A percentile compares a stretch with the other conserved stretches of the same genome.
phyloP scores from a whole-genome alignment of 2,888 invertebrate genomes.

The Cistogaster globosa region DNA sequence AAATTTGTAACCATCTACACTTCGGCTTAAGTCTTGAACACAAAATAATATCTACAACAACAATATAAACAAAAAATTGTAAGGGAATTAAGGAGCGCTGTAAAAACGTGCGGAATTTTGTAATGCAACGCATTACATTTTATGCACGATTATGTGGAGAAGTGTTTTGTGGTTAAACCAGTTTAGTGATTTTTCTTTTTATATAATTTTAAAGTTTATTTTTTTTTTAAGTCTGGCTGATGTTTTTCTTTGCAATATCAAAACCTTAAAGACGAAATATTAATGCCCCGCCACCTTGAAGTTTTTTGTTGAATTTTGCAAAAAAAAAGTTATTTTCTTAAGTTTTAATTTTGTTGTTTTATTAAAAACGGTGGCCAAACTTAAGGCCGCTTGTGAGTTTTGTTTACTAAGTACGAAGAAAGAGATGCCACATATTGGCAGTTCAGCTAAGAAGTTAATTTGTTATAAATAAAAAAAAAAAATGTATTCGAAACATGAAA shows the following conservation, averaged over 20 bases:
- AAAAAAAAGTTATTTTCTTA: not conserved
- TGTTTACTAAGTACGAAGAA: not conserved
- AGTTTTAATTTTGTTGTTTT: too few species aligned
- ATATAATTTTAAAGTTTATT: slow-evolving; percentile 7
- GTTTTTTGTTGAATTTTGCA: slow-evolving; percentile 10
- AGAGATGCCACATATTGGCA: not conserved
- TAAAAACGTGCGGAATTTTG: slow-evolving; percentile 39
- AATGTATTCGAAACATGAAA: too few species aligned
- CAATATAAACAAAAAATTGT: not conserved
- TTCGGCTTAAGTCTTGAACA: slow-evolving; percentile 42
- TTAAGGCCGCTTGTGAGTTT: slow-evolving; percentile 55
- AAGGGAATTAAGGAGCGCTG: slow-evolving; percentile 19
- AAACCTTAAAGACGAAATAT: slow-evolving; percentile 3
- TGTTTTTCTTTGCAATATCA: slow-evolving; percentile 36
- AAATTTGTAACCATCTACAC: slow-evolving; percentile 69
- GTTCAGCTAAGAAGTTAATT: too few species aligned
- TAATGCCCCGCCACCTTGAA: slow-evolving; percentile 70
- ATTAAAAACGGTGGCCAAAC: slow-evolving; percentile 35
- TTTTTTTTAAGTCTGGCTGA: not conserved
- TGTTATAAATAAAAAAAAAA: too few species aligned
- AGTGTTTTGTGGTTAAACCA: slow-evolving; percentile 69
- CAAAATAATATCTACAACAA: slow-evolving; percentile 21
- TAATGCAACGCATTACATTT: slow-evolving; percentile 38
- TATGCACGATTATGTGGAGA: slow-evolving; percentile 40
- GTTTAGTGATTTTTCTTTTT: slow-evolving; percentile 66